Evolutionary conservation across 2,797 vertebrate species (phyloP).

Genomic region (Agapornis canus): DNA sequence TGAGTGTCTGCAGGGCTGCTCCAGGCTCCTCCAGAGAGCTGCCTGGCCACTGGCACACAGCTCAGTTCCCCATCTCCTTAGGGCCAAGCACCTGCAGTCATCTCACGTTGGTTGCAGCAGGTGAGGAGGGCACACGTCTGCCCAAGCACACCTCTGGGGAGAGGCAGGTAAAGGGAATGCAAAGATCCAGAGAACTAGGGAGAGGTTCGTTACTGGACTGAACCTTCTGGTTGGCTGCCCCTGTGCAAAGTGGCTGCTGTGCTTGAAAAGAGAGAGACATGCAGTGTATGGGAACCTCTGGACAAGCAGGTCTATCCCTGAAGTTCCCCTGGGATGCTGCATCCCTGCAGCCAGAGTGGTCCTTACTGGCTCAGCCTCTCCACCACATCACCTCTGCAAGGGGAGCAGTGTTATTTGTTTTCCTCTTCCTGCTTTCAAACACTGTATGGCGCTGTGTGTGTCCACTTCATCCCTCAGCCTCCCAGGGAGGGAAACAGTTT

Average conservation of each 20-base stretch:
- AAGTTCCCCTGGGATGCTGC: background rate
- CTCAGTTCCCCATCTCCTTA: background rate
- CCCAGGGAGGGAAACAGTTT: background rate
- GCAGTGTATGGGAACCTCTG: background rate
- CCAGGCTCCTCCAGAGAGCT: background rate
- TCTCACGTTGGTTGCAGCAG: background rate
- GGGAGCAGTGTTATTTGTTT: too few species aligned
- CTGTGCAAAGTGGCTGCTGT: background rate
- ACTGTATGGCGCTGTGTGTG: accelerated
- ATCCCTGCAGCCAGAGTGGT: too few species aligned
- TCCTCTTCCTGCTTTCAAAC: background rate
- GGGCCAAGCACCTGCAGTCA: background rate
- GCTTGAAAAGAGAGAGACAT: background rate
- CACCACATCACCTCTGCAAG: background rate
- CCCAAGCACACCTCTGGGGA: background rate
- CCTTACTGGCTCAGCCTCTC: background rate
- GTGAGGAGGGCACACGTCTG: background rate
- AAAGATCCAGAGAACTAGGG: background rate
- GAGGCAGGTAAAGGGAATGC: background rate
- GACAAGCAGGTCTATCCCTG: background rate
- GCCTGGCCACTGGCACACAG: background rate
- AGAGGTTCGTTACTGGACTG: background rate
- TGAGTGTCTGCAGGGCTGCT: background rate
- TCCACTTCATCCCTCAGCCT: background rate
- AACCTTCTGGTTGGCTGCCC: background rate